phyloP scores from a whole-genome alignment of 2,113 vertebrate species.

The Elephantulus edwardii region DNA sequence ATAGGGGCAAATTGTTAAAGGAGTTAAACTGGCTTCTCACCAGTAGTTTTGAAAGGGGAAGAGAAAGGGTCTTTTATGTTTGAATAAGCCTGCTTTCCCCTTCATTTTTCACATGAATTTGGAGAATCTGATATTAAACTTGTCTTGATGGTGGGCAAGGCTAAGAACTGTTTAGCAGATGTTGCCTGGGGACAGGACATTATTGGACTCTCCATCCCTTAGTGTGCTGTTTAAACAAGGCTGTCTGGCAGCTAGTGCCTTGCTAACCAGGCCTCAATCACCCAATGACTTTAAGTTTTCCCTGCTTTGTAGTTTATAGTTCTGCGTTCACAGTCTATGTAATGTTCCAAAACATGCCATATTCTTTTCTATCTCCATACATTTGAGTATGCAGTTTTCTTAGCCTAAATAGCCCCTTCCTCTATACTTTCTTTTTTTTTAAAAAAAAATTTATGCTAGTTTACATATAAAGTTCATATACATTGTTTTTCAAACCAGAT shows the following conservation, averaged over 20 bases:
- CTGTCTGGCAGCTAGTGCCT: neutral
- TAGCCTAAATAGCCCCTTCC: neutral
- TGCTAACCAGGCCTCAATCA: neutral
- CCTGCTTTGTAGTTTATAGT: neutral
- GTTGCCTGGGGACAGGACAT: neutral
- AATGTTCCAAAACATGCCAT: neutral
- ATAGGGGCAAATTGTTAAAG: neutral
- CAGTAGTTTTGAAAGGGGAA: neutral
- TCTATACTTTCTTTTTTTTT: too few relatives aligned
- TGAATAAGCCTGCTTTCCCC: neutral
- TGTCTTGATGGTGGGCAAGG: neutral
- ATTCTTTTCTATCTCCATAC: neutral
- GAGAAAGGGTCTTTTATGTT: slow-evolving; percentile 1
- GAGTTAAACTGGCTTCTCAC: neutral
- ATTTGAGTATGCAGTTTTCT: neutral
- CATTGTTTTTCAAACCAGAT: too few relatives aligned
- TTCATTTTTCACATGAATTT: neutral
- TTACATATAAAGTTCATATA: too few relatives aligned
- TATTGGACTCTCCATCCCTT: neutral
- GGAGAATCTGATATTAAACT: neutral
- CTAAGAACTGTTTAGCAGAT: neutral
- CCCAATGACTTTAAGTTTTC: neutral
- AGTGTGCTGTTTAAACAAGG: neutral
- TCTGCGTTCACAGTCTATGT: neutral
- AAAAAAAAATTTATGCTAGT: too few relatives aligned